A percentile compares a stretch with the other conserved stretches of the same genome.
These are phyloP conservation scores for Elmis aenea DNA, from an alignment of 2,888 invertebrate species.

Conservation along the genomic window DNA sequence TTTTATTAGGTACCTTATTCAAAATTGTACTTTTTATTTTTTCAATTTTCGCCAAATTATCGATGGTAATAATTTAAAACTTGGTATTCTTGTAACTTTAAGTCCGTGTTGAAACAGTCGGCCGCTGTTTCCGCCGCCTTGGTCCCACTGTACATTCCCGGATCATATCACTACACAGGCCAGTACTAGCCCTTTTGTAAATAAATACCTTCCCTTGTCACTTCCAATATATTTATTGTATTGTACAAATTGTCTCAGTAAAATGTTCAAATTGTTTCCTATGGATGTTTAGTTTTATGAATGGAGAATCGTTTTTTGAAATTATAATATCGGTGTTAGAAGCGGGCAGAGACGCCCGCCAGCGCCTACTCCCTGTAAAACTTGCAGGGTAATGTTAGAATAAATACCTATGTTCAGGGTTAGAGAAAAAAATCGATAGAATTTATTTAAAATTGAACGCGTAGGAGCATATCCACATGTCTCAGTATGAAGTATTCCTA, in stretches of 20 bases:
- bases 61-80: no score
- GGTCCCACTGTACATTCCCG: constrained; percentile 44
- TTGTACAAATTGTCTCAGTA: constrained; percentile 31
- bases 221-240: constrained; percentile 24
- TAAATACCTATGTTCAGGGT: constrained; percentile 27
- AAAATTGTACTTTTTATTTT: no score
- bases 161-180: constrained; percentile 43
- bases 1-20: no score
- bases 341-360: constrained; percentile 10
- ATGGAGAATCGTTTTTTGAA: constrained; percentile 33
- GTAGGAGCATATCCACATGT: constrained; percentile 28
- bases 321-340: constrained; percentile 37
- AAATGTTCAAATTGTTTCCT: constrained; percentile 18
- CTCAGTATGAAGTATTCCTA: constrained; percentile 24
- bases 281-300: constrained; percentile 23
- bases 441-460: constrained; percentile 9
- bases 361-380: constrained; percentile 18
- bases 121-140: constrained; percentile 24
- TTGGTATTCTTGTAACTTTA: no score
- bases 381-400: constrained; percentile 27
- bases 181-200: constrained; percentile 43
- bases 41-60: no score
- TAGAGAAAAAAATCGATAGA: constrained; percentile 21
- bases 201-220: constrained; percentile 33
- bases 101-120: constrained; percentile 4